These are phyloP conservation scores for Eupithecia abbreviata DNA, from an alignment of 2,888 invertebrate species.

Conservation along the genomic window DNA sequence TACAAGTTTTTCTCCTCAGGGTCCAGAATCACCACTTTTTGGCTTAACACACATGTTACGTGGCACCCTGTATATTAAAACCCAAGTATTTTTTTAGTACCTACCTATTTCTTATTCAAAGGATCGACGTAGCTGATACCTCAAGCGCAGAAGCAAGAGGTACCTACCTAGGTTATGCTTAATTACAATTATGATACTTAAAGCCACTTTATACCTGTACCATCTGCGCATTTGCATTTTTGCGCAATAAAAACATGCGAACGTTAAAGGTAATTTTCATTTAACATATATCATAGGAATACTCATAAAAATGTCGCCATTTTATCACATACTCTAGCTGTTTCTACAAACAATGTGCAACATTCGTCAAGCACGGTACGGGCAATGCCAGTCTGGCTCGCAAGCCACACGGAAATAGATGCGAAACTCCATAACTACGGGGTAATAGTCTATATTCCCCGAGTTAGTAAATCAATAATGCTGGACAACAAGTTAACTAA, in stretches of 20 bases:
- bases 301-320: conserved; percentile 37
- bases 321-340: conserved; percentile 28
- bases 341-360: conserved; percentile 36
- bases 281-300: conserved; percentile 31
- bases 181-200: neutral
- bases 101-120: too few species aligned
- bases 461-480: too few species aligned
- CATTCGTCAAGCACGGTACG: conserved; percentile 32
- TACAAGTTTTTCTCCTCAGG: too few species aligned
- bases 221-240: neutral
- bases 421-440: conserved; percentile 14
- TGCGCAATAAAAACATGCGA: conserved; percentile 7
- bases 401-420: conserved; percentile 13
- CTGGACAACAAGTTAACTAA: too few species aligned
- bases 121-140: too few species aligned
- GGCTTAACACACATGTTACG: too few species aligned
- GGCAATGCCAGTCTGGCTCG: conserved; percentile 20
- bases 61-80: neutral
- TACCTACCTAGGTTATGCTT: neutral
- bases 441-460: neutral
- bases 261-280: conserved; percentile 15
- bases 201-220: neutral
- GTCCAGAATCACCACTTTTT: too few species aligned
- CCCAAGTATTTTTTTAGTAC: neutral
- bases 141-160: neutral